phyloP scores from a whole-genome alignment of 2,797 vertebrate genomes.

The Lutjanus campechanus region DNA sequence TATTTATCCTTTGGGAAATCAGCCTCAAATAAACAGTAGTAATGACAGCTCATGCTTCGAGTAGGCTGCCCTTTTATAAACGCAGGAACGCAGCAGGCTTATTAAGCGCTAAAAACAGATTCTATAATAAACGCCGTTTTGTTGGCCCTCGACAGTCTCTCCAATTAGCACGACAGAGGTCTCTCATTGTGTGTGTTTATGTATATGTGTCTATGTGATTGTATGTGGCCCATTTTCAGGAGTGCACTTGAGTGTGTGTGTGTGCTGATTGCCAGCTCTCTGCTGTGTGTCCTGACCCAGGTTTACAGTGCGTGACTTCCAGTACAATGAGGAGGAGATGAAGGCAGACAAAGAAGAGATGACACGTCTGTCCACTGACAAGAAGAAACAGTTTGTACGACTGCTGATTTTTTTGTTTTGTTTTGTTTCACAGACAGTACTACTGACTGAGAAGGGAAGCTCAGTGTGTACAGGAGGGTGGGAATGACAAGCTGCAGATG shows the following conservation, averaged over 20 bases:
- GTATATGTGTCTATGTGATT: background rate
- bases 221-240: slow-evolving; percentile 18
- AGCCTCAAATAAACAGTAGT: background rate
- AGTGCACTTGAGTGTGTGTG: slow-evolving; percentile 7
- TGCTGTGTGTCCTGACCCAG: slow-evolving; percentile 77
- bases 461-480: background rate
- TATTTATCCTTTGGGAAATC: slow-evolving; percentile 12
- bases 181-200: slow-evolving; percentile 19
- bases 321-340: slow-evolving; percentile 99
- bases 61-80: slow-evolving; percentile 11
- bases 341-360: slow-evolving; percentile 99
- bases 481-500: background rate
- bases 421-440: background rate
- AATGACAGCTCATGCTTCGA: slow-evolving; percentile 16
- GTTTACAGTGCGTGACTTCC: slow-evolving; percentile 97
- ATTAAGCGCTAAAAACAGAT: slow-evolving; percentile 31
- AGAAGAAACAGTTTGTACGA: slow-evolving; percentile 99
- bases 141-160: slow-evolving; percentile 28
- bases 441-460: background rate
- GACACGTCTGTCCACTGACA: slow-evolving; percentile 97
- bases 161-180: slow-evolving; percentile 43
- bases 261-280: slow-evolving; percentile 39
- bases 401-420: background rate
- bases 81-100: background rate
- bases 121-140: slow-evolving; percentile 22